Conservation (phyloP, 2,113 vertebrate genomes). For the Platysternon megacephalum region DNA sequence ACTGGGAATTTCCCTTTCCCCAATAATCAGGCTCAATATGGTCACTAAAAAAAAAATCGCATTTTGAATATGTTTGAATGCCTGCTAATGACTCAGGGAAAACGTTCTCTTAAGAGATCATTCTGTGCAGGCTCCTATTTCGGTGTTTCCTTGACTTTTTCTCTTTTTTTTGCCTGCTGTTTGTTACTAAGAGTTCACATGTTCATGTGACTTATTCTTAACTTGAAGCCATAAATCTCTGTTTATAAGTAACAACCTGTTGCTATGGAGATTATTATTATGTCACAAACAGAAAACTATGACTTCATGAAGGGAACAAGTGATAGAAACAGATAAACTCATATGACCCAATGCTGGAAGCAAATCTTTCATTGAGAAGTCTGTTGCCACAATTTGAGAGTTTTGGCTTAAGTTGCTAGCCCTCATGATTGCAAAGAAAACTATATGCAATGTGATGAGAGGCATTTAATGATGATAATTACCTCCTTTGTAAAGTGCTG, state of each 20-base stretch:
- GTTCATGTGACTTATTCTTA: neutral
- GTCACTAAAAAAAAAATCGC: neutral
- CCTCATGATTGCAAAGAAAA: neutral
- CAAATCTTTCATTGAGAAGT: neutral
- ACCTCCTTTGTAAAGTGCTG: neutral
- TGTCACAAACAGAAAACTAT: rapidly evolving
- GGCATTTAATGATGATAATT: neutral
- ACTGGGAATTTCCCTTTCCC: neutral
- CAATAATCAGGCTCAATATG: neutral
- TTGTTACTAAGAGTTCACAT: rapidly evolving
- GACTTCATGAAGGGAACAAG: neutral
- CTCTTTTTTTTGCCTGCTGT: neutral
- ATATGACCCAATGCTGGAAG: neutral
- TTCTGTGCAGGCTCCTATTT: neutral
- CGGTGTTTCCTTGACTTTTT: rapidly evolving
- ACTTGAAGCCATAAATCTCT: rapidly evolving
- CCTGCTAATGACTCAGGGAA: neutral
- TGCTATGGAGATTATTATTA: neutral
- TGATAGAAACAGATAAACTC: neutral
- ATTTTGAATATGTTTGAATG: neutral
- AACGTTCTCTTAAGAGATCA: neutral
- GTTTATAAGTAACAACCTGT: neutral
- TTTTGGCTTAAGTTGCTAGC: neutral
- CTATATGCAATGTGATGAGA: neutral
- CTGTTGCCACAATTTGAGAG: neutral